Base-by-base conservation (phyloP, 2,797 vertebrate genomes). In the Cephalopachus bancanus region DNA sequence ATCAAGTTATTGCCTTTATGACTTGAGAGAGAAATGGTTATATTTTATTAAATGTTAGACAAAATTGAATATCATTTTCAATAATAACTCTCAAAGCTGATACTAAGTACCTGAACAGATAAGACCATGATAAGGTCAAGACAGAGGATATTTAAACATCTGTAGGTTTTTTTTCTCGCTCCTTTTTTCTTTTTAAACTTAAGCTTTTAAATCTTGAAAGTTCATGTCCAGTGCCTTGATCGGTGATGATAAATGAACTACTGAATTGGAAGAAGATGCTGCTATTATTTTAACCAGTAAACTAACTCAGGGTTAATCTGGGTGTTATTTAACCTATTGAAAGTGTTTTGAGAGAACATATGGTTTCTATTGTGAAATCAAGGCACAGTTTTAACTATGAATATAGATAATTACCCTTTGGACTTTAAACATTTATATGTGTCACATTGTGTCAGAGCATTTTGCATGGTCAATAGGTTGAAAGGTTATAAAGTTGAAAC, bases 311-410 rank as follows among this genome's bases (percentile, higher is more conserved):
- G 98, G 98, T 98, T 98, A 98, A 98, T 98, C 98, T 98, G 98
- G 97, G 98, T 98, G 98, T 98, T 98, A 98, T 98, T 98, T 98
- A 98, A 98, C 98, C 98, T 98, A 98, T 98, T 98, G 98, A 97
- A 98, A 98, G 98, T 98, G 98, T 98, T 99, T 98, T 98, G 97
- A 98, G 97, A 85, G 98, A 98, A 98, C 99, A 99, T 98, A 98
- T 99, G 99, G 98, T 99, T 99, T 98, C 98, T 98, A 99, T 99
- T 99, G 98, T 98, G 98, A 98, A 99, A 98, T 98, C 98, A 99
- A 98, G 98, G 98, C 98, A 98, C 96, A 98, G 98, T 98, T 98
- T 98, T 99, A 98, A 98, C 98, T 98, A 98, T 97, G 98, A 99
- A 98, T 98, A 98, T 98, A 98, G 98, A 99, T 99, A 99, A 99